phyloP scores from a whole-genome alignment of 2,113 vertebrate species.

The Gymnarchus niloticus region DNA sequence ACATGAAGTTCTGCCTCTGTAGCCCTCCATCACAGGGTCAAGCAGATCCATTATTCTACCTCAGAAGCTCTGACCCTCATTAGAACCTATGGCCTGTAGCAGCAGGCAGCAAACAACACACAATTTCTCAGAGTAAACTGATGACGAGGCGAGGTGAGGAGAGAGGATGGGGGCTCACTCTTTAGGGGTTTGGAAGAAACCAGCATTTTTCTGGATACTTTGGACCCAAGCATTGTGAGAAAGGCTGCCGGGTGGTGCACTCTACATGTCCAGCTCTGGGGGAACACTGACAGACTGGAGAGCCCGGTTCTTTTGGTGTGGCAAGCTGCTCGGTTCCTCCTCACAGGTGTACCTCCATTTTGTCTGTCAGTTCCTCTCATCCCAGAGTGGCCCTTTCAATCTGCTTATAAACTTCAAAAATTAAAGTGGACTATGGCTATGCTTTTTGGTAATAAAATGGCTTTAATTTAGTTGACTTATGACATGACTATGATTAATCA shows the following conservation, averaged over 20 bases:
- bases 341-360: not conserved
- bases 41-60: not conserved
- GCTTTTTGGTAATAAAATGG: not conserved
- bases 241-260: not conserved
- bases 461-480: no score
- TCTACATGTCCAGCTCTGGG: not conserved
- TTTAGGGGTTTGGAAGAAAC: not conserved
- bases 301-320: no score
- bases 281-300: not conserved
- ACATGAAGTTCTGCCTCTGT: not conserved
- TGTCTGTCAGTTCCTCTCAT: not conserved
- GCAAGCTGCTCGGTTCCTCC: no score
- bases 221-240: no score
- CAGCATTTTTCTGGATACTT: no score
- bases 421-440: not conserved
- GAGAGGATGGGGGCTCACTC: not conserved
- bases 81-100: not conserved
- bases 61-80: not conserved
- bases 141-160: not conserved
- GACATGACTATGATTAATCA: no score
- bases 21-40: constrained; percentile 19
- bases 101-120: not conserved
- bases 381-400: not conserved
- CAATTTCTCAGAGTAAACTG: not conserved
- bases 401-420: not conserved